Conservation (phyloP, 2,797 vertebrate species). For the Hydrocynus forskahlii region DNA sequence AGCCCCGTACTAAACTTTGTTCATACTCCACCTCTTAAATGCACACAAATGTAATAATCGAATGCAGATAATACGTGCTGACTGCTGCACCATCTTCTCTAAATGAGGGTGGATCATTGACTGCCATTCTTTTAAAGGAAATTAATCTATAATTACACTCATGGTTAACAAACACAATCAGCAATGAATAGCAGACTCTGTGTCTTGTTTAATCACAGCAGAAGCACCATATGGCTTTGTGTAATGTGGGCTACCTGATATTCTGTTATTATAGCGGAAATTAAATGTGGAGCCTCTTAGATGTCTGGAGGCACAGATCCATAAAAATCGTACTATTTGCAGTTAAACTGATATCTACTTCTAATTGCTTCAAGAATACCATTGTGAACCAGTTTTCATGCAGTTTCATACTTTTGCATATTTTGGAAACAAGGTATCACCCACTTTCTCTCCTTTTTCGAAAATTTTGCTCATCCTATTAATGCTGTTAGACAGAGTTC, state of each 20-base stretch:
- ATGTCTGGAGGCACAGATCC: not conserved
- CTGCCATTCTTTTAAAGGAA: not conserved
- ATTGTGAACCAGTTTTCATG: no score
- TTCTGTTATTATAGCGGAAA: not conserved
- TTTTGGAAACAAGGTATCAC: no score
- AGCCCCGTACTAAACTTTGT: no score
- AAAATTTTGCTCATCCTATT: no score
- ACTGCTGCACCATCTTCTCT: not conserved
- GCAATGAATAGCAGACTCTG: not conserved
- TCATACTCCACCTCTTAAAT: not conserved
- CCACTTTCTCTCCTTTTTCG: no score
- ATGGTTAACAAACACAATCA: not conserved
- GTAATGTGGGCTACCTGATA: not conserved
- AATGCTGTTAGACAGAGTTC: no score
- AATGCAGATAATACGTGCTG: not conserved
- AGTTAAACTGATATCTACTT: not conserved
- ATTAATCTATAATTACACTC: constrained; percentile 4
- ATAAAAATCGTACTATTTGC: not conserved
- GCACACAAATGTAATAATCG: not conserved
- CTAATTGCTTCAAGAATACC: not conserved
- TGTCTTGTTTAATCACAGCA: not conserved
- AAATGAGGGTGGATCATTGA: not conserved
- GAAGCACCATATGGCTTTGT: constrained; percentile 11
- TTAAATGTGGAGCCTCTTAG: not conserved
- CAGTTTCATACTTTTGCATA: no score